A percentile compares a stretch with the other conserved stretches of the same genome.
Evolutionary conservation across 2,888 invertebrate genomes (phyloP).

Genomic region (Phaonia tiefii): DNA sequence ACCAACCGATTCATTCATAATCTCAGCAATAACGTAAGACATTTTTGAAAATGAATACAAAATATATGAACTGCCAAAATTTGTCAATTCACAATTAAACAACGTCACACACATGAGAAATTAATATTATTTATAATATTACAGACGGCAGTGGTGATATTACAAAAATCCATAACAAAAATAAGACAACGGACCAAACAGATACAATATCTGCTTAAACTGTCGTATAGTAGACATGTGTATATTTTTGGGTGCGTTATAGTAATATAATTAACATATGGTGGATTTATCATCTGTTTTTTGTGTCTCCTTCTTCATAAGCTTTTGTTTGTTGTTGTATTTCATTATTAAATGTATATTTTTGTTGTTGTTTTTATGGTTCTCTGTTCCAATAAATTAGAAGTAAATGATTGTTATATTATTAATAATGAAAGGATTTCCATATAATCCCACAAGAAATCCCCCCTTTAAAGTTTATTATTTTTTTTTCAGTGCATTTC

Average conservation of each 20-base stretch:
- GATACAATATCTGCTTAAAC: too few relatives aligned
- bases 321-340: too few relatives aligned
- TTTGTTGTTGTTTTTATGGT: not conserved
- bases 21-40: not conserved
- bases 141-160: not conserved
- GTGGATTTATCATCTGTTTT: slow-evolving; percentile 35
- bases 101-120: not conserved
- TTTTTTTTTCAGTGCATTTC: too few relatives aligned
- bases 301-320: not conserved
- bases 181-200: too few relatives aligned
- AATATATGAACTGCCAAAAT: slow-evolving; percentile 50
- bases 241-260: slow-evolving; percentile 7
- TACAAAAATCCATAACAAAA: too few relatives aligned
- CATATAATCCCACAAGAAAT: too few relatives aligned
- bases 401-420: slow-evolving; percentile 47
- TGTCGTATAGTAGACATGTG: not conserved
- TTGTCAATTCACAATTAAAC: slow-evolving; percentile 49
- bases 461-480: too few relatives aligned
- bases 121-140: slow-evolving; percentile 28
- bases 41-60: slow-evolving; percentile 1
- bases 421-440: slow-evolving; percentile 40
- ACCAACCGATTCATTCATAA: not conserved
- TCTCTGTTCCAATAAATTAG: slow-evolving; percentile 48
- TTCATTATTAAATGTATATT: too few relatives aligned
- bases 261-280: slow-evolving; percentile 52